phyloP scores from a whole-genome alignment of 2,888 invertebrate species.

The Lumbricus terrestris region DNA sequence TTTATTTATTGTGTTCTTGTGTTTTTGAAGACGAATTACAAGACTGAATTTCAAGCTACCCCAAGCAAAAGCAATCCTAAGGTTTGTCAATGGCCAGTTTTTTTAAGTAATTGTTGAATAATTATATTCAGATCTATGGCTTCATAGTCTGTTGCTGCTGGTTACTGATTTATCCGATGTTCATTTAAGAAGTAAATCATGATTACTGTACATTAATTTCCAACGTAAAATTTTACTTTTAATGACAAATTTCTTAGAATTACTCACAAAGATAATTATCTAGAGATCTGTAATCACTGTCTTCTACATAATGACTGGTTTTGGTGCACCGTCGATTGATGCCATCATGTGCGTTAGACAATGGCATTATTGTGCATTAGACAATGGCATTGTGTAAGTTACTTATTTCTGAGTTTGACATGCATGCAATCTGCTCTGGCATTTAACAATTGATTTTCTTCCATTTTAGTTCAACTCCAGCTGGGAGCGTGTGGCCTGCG shows the following conservation, averaged over 20 bases:
- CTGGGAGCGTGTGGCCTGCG: conserved; percentile 84
- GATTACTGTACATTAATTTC: background rate
- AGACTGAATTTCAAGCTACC: conserved; percentile 3
- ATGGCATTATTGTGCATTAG: too few relatives aligned
- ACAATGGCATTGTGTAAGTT: too few relatives aligned
- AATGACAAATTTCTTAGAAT: background rate
- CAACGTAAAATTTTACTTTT: background rate
- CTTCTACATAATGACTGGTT: too few relatives aligned
- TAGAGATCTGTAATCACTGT: too few relatives aligned
- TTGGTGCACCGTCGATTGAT: too few relatives aligned
- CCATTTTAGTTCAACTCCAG: conserved; percentile 54
- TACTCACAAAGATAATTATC: background rate
- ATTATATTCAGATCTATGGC: too few relatives aligned
- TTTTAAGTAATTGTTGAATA: background rate
- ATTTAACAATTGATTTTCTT: background rate
- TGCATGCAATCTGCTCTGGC: background rate
- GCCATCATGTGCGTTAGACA: too few relatives aligned
- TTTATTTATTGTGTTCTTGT: background rate
- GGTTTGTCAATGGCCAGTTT: background rate
- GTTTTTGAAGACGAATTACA: background rate
- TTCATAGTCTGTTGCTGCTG: background rate
- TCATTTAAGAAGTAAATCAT: background rate
- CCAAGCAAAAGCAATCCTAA: background rate
- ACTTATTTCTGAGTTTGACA: background rate
- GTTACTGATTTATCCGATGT: background rate